Percentiles rank a stretch among this genome's conserved stretches.
Conservation (phyloP, 92 coral and sea anemone species). For the Siderastrea radians region DNA sequence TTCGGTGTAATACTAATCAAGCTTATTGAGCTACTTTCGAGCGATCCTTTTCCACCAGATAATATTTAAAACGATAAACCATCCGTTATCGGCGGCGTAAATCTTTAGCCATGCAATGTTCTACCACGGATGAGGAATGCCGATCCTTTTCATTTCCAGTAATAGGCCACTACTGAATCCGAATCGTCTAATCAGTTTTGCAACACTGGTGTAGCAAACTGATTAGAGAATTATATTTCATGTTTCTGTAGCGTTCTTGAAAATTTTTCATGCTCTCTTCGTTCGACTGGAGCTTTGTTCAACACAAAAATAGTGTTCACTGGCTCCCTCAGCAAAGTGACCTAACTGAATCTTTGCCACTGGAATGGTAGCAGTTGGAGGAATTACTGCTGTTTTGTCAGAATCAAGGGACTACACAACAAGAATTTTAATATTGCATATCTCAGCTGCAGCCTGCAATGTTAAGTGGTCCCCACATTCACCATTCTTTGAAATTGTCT, state of each 20-base stretch:
- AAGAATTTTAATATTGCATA: constrained; percentile 30
- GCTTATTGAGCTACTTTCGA: not conserved
- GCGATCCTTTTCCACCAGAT: constrained; percentile 18
- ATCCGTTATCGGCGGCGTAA: constrained; percentile 16
- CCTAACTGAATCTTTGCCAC: constrained; percentile 27
- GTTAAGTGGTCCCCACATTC: constrained; percentile 47
- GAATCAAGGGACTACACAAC: constrained; percentile 42
- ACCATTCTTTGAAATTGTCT: constrained; percentile 26
- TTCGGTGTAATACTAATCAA: too few relatives aligned
- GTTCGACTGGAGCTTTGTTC: constrained; percentile 26
- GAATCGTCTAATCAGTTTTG: constrained; percentile 47
- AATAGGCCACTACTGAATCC: constrained; percentile 50
- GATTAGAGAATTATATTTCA: constrained; percentile 35
- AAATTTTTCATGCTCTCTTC: not conserved
- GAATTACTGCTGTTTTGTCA: constrained; percentile 18
- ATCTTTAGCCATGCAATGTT: constrained; percentile 38
- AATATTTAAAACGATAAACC: constrained; percentile 28
- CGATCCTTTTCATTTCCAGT: constrained; percentile 18
- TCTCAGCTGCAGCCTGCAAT: constrained; percentile 50
- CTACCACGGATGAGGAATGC: constrained; percentile 28
- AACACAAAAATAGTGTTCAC: constrained; percentile 45
- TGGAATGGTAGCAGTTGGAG: constrained; percentile 21
- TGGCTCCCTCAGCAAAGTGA: constrained; percentile 47
- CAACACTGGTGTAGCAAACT: constrained; percentile 42
- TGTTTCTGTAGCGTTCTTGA: not conserved